Conservation (phyloP, 2,888 invertebrate species). For the Rhaphigaster nebulosa region DNA sequence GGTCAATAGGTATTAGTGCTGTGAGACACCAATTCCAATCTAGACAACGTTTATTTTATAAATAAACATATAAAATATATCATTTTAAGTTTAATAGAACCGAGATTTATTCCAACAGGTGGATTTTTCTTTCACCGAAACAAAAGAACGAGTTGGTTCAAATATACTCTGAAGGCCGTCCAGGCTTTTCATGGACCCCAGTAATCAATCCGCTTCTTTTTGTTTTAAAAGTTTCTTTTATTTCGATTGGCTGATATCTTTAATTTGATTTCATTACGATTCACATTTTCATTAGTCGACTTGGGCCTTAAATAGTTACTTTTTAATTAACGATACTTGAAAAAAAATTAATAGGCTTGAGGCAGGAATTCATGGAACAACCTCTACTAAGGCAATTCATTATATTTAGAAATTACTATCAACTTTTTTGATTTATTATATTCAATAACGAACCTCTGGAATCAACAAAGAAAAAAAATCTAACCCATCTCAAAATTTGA, state of each 20-base stretch:
- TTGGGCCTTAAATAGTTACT: background rate
- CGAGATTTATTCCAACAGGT: background rate
- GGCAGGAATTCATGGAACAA: too few species aligned
- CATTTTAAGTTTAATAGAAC: background rate
- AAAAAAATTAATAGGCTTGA: background rate
- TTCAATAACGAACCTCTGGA: too few species aligned
- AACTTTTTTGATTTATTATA: too few species aligned
- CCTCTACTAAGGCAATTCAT: too few species aligned
- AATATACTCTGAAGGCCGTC: background rate
- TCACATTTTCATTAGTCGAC: background rate
- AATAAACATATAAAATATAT: too few species aligned
- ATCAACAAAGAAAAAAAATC: too few species aligned
- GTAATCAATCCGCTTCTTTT: background rate
- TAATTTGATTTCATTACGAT: background rate
- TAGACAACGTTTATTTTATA: too few species aligned
- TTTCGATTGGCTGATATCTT: background rate
- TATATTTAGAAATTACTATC: too few species aligned
- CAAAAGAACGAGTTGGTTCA: background rate
- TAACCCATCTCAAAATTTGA: too few species aligned
- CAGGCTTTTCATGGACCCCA: background rate
- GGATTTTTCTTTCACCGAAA: background rate
- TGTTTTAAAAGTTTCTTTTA: background rate
- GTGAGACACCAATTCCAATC: too few species aligned
- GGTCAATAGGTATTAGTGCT: too few species aligned
- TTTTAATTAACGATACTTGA: background rate